Evolutionary conservation across 2,888 invertebrate genomes (phyloP), one percentile per base, ranked within the genome.

Genomic region (Blera fallax): DNA sequence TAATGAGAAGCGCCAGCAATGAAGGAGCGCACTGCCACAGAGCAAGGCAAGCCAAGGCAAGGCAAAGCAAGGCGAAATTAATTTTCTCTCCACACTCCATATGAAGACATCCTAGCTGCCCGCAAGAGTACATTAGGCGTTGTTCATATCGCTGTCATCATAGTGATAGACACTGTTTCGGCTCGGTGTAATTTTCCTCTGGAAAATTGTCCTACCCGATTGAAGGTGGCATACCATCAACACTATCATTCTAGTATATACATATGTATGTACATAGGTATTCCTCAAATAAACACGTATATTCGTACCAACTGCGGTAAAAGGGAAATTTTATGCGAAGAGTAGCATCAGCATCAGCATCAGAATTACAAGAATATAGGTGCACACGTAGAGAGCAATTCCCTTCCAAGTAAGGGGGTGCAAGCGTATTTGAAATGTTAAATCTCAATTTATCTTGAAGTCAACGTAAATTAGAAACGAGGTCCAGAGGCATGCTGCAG

Each of bases 1-100:
- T 88, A 89, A 90, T 89, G 88, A 87, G 85, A 74, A 73, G 67
- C 37, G 16, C 54, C 65, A 34, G 72, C 1, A 72, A 72, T 52
- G 67, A 69, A 77, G 73, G 64, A 79, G 45, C 56, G n/a, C 67
- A 52, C 60, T 18, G 43, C 60, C 29, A 48, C 48, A 37, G 18
- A 32, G 14, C 45, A 45, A 18, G 32, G n/a, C n/a, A n/a, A n/a
- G n/a, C n/a, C n/a, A n/a, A n/a, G n/a, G n/a, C n/a, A n/a, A n/a
- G n/a, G n/a, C n/a, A n/a, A n/a, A n/a, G 43, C 16, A 72, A 37
- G 52, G 62, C 37, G 34, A 69, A 79, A 79, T 69, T 79, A 74
- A 74, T 84, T 64, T 79, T 34, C 79, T 40, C 48, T 73, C 48
- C 64, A 37, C 45, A 43, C 40, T 50, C 54, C 50, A 70, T 54